Percentiles rank a stretch among this genome's conserved stretches.
Conservation (phyloP, 2,888 invertebrate genomes). For the Andricus curvator region DNA sequence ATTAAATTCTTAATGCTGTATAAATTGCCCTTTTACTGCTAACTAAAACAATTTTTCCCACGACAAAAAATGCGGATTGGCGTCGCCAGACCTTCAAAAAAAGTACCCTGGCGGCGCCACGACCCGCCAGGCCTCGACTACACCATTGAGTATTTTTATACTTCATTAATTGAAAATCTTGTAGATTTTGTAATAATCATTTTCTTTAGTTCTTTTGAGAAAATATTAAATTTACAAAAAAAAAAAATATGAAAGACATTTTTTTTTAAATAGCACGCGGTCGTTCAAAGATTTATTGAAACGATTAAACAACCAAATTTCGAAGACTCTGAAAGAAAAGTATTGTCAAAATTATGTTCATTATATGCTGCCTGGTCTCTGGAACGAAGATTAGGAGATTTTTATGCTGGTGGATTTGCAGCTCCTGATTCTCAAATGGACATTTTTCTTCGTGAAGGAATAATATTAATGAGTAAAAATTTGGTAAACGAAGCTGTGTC, state of each 20-base stretch:
- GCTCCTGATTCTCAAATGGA: constrained; percentile 66
- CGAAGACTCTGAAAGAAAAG: constrained; percentile 77
- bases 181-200: too few species aligned
- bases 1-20: too few species aligned
- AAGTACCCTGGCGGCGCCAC: too few species aligned
- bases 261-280: constrained; percentile 75
- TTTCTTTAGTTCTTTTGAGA: background rate
- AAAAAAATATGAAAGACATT: constrained; percentile 23
- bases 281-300: constrained; percentile 79
- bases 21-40: too few species aligned
- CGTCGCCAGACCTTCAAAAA: too few species aligned
- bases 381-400: constrained; percentile 87
- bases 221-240: background rate
- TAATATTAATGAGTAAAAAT: constrained; percentile 79
- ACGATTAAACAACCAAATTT: constrained; percentile 78
- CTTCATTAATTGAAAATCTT: too few species aligned
- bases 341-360: constrained; percentile 82
- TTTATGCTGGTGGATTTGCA: constrained; percentile 84
- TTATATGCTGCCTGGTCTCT: constrained; percentile 84
- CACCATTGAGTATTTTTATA: too few species aligned
- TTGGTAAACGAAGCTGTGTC: constrained; percentile 81
- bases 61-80: too few species aligned
- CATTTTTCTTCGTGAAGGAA: constrained; percentile 77
- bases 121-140: too few species aligned
- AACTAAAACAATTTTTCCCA: too few species aligned